Percentiles rank a stretch among this genome's conserved stretches.
These are phyloP conservation scores for Taeniopygia guttata DNA, from an alignment of 2,797 vertebrate genomes.

Conservation along the genomic window DNA sequence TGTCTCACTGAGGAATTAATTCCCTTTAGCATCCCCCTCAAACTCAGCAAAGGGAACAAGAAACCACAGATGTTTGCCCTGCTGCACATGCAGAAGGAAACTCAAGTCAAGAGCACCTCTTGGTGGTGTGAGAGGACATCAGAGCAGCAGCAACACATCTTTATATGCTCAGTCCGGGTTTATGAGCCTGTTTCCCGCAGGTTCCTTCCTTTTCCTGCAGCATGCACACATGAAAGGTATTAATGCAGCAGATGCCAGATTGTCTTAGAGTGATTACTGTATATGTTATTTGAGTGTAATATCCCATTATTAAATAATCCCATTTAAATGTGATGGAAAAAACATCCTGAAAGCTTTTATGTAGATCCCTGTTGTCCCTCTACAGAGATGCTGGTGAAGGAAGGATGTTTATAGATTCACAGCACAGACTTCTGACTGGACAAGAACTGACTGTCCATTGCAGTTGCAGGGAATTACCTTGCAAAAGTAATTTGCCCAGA, in stretches of 20 bases:
- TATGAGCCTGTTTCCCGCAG: background rate
- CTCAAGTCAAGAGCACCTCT: conserved; percentile 41
- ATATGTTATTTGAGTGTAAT: background rate
- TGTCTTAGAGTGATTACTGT: background rate
- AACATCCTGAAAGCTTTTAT: background rate
- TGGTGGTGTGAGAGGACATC: conserved; percentile 7
- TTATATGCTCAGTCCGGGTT: background rate
- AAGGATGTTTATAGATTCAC: background rate
- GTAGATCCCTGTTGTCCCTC: background rate
- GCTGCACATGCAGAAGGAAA: background rate
- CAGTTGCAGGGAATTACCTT: background rate
- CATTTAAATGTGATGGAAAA: background rate
- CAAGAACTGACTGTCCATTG: background rate
- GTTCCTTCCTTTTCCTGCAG: background rate
- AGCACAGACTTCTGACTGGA: background rate
- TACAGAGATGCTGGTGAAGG: background rate
- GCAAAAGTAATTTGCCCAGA: background rate
- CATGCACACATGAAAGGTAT: background rate
- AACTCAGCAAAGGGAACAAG: background rate
- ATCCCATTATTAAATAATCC: background rate
- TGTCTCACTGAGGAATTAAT: background rate
- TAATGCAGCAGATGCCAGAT: background rate
- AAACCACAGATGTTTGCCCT: background rate
- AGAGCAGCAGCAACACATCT: background rate
- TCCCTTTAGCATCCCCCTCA: background rate